These are phyloP conservation scores for Taurulus bubalis DNA, from an alignment of 2,113 vertebrate species.

Conservation along the genomic window DNA sequence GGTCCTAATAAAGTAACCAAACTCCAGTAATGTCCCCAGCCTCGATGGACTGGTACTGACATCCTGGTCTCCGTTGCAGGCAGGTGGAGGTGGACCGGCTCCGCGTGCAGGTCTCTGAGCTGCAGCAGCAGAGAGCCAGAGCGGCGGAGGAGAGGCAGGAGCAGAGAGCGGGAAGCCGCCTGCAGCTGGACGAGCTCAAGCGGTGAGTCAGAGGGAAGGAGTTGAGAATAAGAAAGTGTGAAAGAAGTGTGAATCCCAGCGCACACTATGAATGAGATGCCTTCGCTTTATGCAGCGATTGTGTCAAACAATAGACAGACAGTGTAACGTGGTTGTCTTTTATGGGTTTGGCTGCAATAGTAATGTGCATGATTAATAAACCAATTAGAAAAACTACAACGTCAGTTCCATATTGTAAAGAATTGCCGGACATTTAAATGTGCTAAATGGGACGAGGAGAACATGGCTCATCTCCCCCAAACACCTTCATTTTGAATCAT, in stretches of 20 bases:
- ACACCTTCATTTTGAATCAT: too few relatives aligned
- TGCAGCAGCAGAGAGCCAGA: conserved; percentile 70
- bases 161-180: conserved; percentile 65
- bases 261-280: not conserved
- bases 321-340: too few relatives aligned
- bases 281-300: not conserved
- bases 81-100: conserved; percentile 83
- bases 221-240: not conserved
- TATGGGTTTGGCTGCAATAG: too few relatives aligned
- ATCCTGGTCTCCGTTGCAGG: conserved; percentile 33
- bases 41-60: not conserved
- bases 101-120: conserved; percentile 75
- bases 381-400: too few relatives aligned
- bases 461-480: too few relatives aligned
- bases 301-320: not conserved
- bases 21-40: not conserved
- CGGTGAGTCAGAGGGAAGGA: conserved; percentile 68
- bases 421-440: too few relatives aligned
- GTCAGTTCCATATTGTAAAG: too few relatives aligned
- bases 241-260: not conserved
- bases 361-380: too few relatives aligned
- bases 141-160: conserved; percentile 68
- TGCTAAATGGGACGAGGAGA: too few relatives aligned
- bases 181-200: conserved; percentile 78
- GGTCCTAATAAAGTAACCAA: too few relatives aligned